A percentile compares a stretch with the other conserved stretches of the same genome.
phyloP scores from a whole-genome alignment of 2,113 vertebrate species.

The Antigone vipio region DNA sequence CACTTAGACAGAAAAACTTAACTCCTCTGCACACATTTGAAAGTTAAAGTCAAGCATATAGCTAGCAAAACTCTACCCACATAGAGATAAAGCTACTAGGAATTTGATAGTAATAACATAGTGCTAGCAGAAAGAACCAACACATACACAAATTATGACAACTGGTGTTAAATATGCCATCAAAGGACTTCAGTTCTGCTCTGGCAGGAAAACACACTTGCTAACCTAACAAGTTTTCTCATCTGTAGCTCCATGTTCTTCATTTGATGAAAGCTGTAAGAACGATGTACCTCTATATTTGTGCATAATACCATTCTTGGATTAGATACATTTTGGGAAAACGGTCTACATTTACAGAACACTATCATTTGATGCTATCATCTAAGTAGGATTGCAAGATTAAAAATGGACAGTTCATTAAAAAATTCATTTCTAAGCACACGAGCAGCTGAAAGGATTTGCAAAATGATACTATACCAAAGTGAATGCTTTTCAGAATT shows the following conservation, averaged over 20 bases:
- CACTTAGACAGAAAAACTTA: not conserved
- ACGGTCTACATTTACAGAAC: not conserved
- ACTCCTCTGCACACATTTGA: not conserved
- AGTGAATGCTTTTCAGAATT: conserved; percentile 15
- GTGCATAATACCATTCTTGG: not conserved
- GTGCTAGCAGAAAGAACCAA: not conserved
- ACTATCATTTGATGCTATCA: not conserved
- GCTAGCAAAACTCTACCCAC: not conserved
- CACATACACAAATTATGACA: not conserved
- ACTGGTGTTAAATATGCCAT: not conserved
- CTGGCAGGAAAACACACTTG: not conserved
- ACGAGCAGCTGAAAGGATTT: conserved; percentile 24
- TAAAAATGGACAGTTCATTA: conserved; percentile 30
- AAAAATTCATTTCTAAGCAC: conserved; percentile 33
- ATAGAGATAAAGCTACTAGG: not conserved
- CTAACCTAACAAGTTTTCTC: not conserved
- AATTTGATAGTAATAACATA: not conserved
- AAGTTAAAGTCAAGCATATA: not conserved
- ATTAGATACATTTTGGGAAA: not conserved
- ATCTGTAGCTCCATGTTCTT: not conserved
- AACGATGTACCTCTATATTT: not conserved
- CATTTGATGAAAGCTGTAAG: not conserved
- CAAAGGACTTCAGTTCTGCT: not conserved
- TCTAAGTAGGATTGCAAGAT: not conserved
- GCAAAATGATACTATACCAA: not conserved